phyloP scores from a whole-genome alignment of 1,140 invertebrate genomes.

The Rhopalosiphum maidis region DNA sequence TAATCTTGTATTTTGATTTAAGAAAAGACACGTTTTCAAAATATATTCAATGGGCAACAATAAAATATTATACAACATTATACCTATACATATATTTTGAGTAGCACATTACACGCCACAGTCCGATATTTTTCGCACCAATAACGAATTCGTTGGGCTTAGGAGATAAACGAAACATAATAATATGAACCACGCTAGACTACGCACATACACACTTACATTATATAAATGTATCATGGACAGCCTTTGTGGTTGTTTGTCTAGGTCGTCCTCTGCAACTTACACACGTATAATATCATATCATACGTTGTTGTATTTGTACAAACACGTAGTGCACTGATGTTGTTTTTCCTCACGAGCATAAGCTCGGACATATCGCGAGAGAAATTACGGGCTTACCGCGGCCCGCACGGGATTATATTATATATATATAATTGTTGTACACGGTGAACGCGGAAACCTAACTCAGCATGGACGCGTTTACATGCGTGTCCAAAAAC shows the following conservation, averaged over 20 bases:
- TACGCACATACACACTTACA: not conserved
- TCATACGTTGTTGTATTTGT: not conserved
- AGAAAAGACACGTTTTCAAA: too few species aligned
- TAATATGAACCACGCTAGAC: too few species aligned
- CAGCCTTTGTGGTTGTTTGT: not conserved
- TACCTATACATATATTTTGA: too few species aligned
- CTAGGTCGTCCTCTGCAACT: not conserved
- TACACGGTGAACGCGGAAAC: not conserved
- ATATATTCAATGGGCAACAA: too few species aligned
- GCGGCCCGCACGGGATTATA: not conserved
- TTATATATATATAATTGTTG: not conserved
- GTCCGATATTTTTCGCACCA: not conserved
- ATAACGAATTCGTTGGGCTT: not conserved
- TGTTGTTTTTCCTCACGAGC: not conserved
- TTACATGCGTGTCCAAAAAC: conserved; percentile 18
- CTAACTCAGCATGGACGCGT: not conserved
- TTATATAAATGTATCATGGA: not conserved
- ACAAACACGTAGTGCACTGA: not conserved
- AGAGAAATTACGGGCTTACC: conserved; percentile 46
- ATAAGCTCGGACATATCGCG: not conserved
- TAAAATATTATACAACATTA: too few species aligned
- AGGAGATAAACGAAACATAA: not conserved
- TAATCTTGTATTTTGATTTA: too few species aligned
- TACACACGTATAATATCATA: not conserved
- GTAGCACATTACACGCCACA: not conserved